Conservation (phyloP, 2,888 invertebrate species). For the Cryptocheilus praepositus region DNA sequence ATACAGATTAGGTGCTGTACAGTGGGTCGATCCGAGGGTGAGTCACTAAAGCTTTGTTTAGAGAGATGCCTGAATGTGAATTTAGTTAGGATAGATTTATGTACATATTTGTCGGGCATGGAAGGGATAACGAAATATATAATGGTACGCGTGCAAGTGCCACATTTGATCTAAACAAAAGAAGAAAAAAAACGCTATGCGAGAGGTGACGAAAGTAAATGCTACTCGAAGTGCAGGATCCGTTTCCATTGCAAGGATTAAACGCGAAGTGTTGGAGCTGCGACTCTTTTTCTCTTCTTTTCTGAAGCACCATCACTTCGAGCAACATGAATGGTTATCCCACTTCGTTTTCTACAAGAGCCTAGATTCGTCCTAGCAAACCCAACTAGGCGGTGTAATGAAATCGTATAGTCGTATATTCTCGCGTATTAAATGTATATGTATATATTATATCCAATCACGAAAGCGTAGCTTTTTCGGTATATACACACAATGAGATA, state of each 20-base stretch:
- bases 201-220: slow-evolving; percentile 27
- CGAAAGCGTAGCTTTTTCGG: slow-evolving; percentile 60
- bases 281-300: background rate
- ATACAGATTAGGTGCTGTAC: slow-evolving; percentile 44
- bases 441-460: slow-evolving; percentile 61
- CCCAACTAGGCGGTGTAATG: slow-evolving; percentile 49
- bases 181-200: slow-evolving; percentile 31
- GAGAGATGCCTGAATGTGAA: slow-evolving; percentile 56
- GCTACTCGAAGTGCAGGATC: slow-evolving; percentile 32
- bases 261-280: slow-evolving; percentile 22
- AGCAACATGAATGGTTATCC: slow-evolving; percentile 28
- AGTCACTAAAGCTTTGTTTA: slow-evolving; percentile 38
- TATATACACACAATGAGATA: slow-evolving; percentile 30
- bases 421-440: slow-evolving; percentile 60
- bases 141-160: slow-evolving; percentile 4
- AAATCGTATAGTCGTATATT: slow-evolving; percentile 56
- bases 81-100: slow-evolving; percentile 56
- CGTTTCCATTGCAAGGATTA: slow-evolving; percentile 22
- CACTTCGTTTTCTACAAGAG: slow-evolving; percentile 43
- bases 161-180: slow-evolving; percentile 17
- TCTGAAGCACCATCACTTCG: slow-evolving; percentile 27
- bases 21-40: slow-evolving; percentile 36
- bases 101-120: slow-evolving; percentile 49
- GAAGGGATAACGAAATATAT: slow-evolving; percentile 15
- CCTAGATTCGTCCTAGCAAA: slow-evolving; percentile 50